A percentile compares a stretch with the other conserved stretches of the same genome.
Conservation (phyloP, 2,888 invertebrate species). For the Phaedon cochleariae region DNA sequence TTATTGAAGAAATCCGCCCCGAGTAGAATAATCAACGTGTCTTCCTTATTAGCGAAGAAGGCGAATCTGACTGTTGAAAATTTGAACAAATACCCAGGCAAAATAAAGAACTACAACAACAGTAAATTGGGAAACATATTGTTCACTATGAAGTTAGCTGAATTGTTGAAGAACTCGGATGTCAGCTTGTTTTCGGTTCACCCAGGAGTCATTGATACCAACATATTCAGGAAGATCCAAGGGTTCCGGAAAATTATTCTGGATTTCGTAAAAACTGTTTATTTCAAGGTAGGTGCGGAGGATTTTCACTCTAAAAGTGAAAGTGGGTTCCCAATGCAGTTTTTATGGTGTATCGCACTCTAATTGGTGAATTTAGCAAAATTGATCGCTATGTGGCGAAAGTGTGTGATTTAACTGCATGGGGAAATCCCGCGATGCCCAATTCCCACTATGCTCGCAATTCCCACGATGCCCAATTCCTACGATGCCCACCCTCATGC, state of each 20-base stretch:
- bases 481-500: no score
- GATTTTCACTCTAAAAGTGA: no score
- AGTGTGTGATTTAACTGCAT: no score
- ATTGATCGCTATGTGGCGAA: no score
- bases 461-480: no score
- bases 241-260: constrained; percentile 25
- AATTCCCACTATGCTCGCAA: no score
- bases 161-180: constrained; percentile 40
- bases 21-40: constrained; percentile 32
- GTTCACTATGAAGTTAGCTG: constrained; percentile 49
- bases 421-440: no score
- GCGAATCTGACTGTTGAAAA: constrained; percentile 39
- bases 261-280: constrained; percentile 16
- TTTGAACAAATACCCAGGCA: constrained; percentile 35
- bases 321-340: no score
- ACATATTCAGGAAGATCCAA: constrained; percentile 33
- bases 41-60: constrained; percentile 28
- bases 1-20: constrained; percentile 60
- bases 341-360: no score
- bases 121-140: constrained; percentile 51
- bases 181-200: constrained; percentile 49
- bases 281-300: constrained; percentile 40
- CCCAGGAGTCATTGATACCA: constrained; percentile 48
- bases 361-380: no score
- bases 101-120: constrained; percentile 36